Percentiles rank a stretch among this genome's conserved stretches.
Evolutionary conservation across 1,140 invertebrate genomes (phyloP).

Genomic region (Rhopalosiphum maidis): DNA sequence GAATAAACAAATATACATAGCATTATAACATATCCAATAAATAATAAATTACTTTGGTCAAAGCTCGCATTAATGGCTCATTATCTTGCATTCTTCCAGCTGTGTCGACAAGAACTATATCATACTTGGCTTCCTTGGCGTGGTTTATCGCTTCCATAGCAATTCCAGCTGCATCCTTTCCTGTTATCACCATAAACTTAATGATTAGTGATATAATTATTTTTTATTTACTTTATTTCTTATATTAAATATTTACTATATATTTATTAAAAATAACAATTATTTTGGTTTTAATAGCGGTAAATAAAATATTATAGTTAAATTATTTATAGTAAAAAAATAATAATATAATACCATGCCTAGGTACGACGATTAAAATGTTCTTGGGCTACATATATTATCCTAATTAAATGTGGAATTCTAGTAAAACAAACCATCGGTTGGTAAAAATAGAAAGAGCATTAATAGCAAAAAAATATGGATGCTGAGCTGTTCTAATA

Average conservation of each 20-base stretch:
- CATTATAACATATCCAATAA: neutral
- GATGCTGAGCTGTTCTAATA: too few relatives aligned
- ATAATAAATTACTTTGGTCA: constrained; percentile 77
- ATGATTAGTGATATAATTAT: neutral
- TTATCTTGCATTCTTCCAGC: constrained; percentile 99
- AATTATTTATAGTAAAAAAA: too few relatives aligned
- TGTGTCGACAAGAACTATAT: constrained; percentile 96
- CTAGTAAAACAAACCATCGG: too few relatives aligned
- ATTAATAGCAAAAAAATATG: too few relatives aligned
- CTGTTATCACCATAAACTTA: constrained; percentile 63
- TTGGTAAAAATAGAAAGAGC: too few relatives aligned
- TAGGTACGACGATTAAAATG: neutral
- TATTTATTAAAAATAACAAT: too few relatives aligned
- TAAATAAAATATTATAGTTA: neutral
- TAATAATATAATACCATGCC: too few relatives aligned
- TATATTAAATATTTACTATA: neutral
- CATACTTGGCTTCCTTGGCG: constrained; percentile 80
- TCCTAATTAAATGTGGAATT: too few relatives aligned
- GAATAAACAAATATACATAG: neutral
- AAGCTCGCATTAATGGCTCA: constrained; percentile 95
- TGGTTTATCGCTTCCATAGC: constrained; percentile 95
- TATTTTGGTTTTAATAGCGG: neutral
- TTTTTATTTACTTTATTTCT: neutral
- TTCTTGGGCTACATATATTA: neutral
- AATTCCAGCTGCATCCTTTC: constrained; percentile 97